A percentile compares a stretch with the other conserved stretches of the same genome.
These are phyloP conservation scores for Chaetodon auriga DNA, from an alignment of 2,113 vertebrate species.

Conservation along the genomic window DNA sequence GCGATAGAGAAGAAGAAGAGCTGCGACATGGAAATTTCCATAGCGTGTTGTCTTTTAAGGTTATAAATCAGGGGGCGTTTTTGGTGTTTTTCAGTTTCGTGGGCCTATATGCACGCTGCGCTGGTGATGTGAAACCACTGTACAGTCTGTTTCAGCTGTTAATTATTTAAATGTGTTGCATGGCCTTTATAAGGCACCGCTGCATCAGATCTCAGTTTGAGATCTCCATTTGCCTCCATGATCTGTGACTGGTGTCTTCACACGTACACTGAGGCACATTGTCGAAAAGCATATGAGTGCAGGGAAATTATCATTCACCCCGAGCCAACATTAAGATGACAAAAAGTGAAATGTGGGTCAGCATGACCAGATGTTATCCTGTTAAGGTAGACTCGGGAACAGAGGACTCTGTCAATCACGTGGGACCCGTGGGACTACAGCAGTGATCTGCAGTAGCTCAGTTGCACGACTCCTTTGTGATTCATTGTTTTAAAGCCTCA, in stretches of 20 bases:
- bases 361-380: slow-evolving; percentile 63
- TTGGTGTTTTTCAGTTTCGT: slow-evolving; percentile 44
- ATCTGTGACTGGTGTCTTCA: slow-evolving; percentile 26
- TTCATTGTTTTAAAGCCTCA: slow-evolving; percentile 52
- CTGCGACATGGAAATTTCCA: slow-evolving; percentile 40
- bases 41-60: slow-evolving; percentile 16
- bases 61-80: slow-evolving; percentile 32
- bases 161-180: slow-evolving; percentile 43
- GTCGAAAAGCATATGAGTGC: slow-evolving; percentile 3
- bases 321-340: slow-evolving; percentile 45
- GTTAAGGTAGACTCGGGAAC: slow-evolving; percentile 47
- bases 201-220: slow-evolving; percentile 43
- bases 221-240: slow-evolving; percentile 23
- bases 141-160: slow-evolving; percentile 30
- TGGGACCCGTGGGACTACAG: slow-evolving; percentile 37
- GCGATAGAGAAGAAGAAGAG: slow-evolving; percentile 11
- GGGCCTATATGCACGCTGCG: slow-evolving; percentile 20
- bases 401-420: slow-evolving; percentile 70
- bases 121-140: slow-evolving; percentile 24
- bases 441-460: slow-evolving; percentile 59
- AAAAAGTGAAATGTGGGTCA: slow-evolving; percentile 65
- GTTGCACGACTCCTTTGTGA: slow-evolving; percentile 61
- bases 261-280: slow-evolving; percentile 3
- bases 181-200: slow-evolving; percentile 12
- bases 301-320: slow-evolving; percentile 37